Evolutionary conservation across 2,797 vertebrate genomes (phyloP).

Genomic region (Vespertilio murinus): DNA sequence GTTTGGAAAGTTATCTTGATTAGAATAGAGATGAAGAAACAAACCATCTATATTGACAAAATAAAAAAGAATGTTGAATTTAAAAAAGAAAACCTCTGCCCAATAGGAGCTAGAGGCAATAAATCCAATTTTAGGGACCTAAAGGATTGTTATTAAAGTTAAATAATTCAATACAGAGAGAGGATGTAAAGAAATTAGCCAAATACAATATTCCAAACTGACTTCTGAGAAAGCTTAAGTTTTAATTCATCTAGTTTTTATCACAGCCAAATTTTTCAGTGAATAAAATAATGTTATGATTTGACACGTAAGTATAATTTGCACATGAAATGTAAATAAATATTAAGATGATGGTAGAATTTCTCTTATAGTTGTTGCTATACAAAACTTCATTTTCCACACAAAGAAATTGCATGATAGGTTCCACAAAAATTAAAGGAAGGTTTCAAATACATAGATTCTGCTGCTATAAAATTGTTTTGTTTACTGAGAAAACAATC

Average conservation of each 20-base stretch:
- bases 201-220: neutral
- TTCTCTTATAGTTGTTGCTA: neutral
- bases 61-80: neutral
- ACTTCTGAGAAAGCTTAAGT: neutral
- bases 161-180: neutral
- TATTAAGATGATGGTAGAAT: neutral
- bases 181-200: neutral
- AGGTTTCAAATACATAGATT: neutral
- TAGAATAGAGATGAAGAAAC: neutral
- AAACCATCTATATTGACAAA: neutral
- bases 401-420: neutral
- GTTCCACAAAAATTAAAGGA: neutral
- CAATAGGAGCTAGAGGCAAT: neutral
- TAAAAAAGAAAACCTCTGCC: neutral
- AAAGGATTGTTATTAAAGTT: neutral
- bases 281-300: neutral
- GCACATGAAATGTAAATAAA: neutral
- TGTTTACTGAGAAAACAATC: neutral
- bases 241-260: neutral
- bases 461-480: neutral
- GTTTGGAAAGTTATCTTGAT: neutral
- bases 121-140: neutral
- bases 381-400: neutral
- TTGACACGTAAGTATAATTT: neutral
- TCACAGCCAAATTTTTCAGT: neutral